phyloP scores from a whole-genome alignment of 2,797 vertebrate genomes.

The Echeneis naucrates region DNA sequence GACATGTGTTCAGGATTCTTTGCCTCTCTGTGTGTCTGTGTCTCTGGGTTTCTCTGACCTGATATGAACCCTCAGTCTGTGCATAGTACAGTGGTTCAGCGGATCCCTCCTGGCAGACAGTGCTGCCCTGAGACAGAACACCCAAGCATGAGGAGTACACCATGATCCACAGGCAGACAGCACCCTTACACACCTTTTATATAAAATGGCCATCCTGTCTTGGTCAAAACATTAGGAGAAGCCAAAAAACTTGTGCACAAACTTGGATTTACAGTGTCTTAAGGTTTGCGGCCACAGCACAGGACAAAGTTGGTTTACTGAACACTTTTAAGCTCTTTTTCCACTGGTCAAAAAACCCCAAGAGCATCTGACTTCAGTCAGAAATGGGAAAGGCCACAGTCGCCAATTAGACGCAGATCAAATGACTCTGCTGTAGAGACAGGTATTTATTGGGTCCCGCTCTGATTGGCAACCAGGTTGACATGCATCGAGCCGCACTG shows the following conservation, averaged over 20 bases:
- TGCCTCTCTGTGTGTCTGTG: constrained; percentile 14
- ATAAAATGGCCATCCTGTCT: constrained; percentile 25
- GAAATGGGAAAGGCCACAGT: too few species aligned
- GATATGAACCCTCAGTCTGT: constrained; percentile 37
- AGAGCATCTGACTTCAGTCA: too few species aligned
- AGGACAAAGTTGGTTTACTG: neutral
- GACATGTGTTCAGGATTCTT: constrained; percentile 21
- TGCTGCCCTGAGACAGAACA: constrained; percentile 36
- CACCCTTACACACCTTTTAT: constrained; percentile 21
- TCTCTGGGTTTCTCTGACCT: constrained; percentile 40
- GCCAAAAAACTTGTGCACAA: constrained; percentile 7
- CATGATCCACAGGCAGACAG: constrained; percentile 49
- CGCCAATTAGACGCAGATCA: too few species aligned
- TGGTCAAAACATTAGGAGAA: constrained; percentile 38
- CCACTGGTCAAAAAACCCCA: too few species aligned
- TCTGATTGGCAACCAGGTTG: too few species aligned
- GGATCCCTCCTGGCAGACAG: constrained; percentile 54
- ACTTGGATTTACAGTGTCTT: neutral
- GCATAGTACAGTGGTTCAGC: constrained; percentile 29
- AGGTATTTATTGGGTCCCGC: too few species aligned
- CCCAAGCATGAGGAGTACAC: constrained; percentile 41
- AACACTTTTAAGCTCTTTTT: too few species aligned
- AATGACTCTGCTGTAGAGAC: too few species aligned
- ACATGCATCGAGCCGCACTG: neutral
- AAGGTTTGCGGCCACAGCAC: constrained; percentile 2